A percentile compares a stretch with the other conserved stretches of the same genome.
Conservation (phyloP, 2,888 invertebrate genomes). For the Parnassius apollo region DNA sequence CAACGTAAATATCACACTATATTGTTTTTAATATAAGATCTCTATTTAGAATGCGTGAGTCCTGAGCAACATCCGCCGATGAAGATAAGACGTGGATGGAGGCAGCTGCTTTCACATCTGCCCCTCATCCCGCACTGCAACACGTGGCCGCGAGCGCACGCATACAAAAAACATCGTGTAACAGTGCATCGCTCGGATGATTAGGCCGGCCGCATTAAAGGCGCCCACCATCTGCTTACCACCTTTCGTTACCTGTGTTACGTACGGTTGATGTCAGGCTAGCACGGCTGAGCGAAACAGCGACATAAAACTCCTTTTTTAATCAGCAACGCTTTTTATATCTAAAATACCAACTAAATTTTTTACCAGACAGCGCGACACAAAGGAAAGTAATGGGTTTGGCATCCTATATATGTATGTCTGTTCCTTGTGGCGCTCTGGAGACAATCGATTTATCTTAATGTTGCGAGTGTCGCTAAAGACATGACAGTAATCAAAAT, state of each 20-base stretch:
- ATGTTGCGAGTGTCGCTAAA: too few relatives aligned
- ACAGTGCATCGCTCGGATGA: slow-evolving; percentile 39
- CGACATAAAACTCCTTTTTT: too few relatives aligned
- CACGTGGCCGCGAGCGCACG: slow-evolving; percentile 39
- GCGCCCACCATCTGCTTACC: slow-evolving; percentile 46
- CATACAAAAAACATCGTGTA: slow-evolving; percentile 29
- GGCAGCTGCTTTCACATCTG: slow-evolving; percentile 75
- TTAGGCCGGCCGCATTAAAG: slow-evolving; percentile 20
- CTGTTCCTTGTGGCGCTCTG: too few relatives aligned
- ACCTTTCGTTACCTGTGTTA: slow-evolving; percentile 27
- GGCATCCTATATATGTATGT: too few relatives aligned
- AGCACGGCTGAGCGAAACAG: background rate
- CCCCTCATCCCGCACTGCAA: slow-evolving; percentile 49
- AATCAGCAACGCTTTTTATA: too few relatives aligned
- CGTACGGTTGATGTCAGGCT: slow-evolving; percentile 16
- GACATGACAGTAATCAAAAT: too few relatives aligned
- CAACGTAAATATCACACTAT: slow-evolving; percentile 3
- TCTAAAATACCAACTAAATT: too few relatives aligned
- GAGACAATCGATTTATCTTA: too few relatives aligned
- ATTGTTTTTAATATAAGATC: too few relatives aligned
- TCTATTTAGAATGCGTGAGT: slow-evolving; percentile 32
- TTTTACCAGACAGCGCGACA: too few relatives aligned
- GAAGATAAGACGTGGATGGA: slow-evolving; percentile 54
- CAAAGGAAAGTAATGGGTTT: too few relatives aligned
- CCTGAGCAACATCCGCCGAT: slow-evolving; percentile 50